Evolutionary conservation across 2,113 vertebrate species (phyloP), one percentile per base, ranked within the genome.

Genomic region (Lethenteron camtschaticum): DNA sequence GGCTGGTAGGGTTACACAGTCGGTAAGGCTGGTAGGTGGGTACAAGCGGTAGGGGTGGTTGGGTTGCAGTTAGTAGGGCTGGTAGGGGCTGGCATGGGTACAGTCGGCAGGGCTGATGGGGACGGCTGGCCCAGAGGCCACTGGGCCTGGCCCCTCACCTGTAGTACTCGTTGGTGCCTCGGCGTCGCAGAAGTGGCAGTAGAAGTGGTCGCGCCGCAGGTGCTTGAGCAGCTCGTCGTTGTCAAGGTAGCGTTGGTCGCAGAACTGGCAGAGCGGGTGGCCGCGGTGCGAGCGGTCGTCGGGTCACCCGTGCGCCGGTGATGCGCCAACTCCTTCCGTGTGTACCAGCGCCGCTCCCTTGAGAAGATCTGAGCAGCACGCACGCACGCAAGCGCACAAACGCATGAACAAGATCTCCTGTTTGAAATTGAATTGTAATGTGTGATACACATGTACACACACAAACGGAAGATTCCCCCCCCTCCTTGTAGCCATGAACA

Each of bases 91-190:
- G 41, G 41, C 6, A 41, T 41, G 41, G 41, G 5, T 7, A 41
- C 41, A 41, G 41, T 41, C 41, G 41, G 41, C 41, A 41, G 41
- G 41, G 41, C 41, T 41, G 41, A 41, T 41, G 41, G 41, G 41
- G 41, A 1, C 41, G 5, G 41, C 41, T 41, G 41, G 41, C 41
- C 41, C 41, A 41, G 41, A 41, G 41, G 41, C 41, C 41, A 41
- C 41, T 69, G 12, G 18, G 57, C 56, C 1, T 0, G 24, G 10
- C 2, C 8, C 71, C 77, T 18, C 41, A 90, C 88, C 89, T 86
- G 78, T 99, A 99, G 76, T 99, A 99, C 74, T 99, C 94, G 78
- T 97, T 91, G 56, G 90, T 90, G 9, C 94, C 0, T 99, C 94
- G 0, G 90, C 83, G 12, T 99, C 94, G 58, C 94, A 99, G 77